phyloP scores from a whole-genome alignment of 2,888 invertebrate species.

The Hoplodrina ambigua region DNA sequence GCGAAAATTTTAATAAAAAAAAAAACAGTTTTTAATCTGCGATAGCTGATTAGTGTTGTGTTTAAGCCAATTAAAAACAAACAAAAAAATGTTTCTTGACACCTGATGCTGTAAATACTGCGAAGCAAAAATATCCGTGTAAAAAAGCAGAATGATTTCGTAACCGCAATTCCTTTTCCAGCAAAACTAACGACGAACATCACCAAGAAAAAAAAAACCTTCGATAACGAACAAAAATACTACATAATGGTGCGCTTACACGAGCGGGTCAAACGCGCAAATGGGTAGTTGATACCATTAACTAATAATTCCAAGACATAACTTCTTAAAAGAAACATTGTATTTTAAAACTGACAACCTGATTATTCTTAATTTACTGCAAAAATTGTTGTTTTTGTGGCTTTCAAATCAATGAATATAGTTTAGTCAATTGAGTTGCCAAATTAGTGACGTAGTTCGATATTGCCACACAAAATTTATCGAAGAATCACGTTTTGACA shows the following conservation, averaged over 20 bases:
- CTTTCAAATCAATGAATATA: no score
- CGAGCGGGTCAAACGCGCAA: not conserved
- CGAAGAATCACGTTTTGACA: no score
- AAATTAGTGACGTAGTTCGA: no score
- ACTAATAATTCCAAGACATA: no score
- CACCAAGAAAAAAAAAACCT: constrained; percentile 26
- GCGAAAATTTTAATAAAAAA: not conserved
- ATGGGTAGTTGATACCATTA: no score
- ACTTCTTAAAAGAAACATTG: no score
- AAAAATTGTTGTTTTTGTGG: no score
- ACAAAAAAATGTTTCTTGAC: not conserved
- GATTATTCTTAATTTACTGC: no score
- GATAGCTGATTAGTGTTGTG: constrained; percentile 31
- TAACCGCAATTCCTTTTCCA: constrained; percentile 22
- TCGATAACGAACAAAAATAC: constrained; percentile 9
- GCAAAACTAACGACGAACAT: constrained; percentile 19
- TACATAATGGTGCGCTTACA: constrained; percentile 1
- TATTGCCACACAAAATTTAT: no score
- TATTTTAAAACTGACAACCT: no score
- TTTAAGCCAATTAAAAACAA: constrained; percentile 25
- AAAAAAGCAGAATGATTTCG: constrained; percentile 22
- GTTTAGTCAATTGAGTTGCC: no score
- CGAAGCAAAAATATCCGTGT: constrained; percentile 44
- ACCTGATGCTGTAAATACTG: constrained; percentile 16
- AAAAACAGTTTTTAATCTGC: constrained; percentile 7